A percentile compares a stretch with the other conserved stretches of the same genome.
Conservation (phyloP, 92 coral and sea anemone genomes). For the Palythoa grandis region DNA sequence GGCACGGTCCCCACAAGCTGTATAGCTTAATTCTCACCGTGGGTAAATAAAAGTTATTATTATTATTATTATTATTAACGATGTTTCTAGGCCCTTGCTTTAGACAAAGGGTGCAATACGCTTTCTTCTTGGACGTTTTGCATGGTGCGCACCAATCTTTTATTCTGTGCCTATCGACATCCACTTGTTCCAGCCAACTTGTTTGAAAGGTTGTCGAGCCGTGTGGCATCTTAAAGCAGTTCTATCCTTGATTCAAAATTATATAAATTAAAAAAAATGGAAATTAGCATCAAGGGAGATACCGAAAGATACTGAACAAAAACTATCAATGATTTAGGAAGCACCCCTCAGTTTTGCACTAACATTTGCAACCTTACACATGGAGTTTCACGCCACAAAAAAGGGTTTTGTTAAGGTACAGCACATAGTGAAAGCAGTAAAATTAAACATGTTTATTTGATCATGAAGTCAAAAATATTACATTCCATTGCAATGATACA, state of each 20-base stretch:
- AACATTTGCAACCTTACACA: not conserved
- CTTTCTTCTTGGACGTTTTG: not conserved
- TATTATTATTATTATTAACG: too few species aligned
- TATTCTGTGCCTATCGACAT: not conserved
- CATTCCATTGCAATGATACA: slow-evolving; percentile 8
- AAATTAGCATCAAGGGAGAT: slow-evolving; percentile 1
- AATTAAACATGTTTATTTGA: slow-evolving; percentile 4
- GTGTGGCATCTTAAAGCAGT: not conserved
- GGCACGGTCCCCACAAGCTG: too few species aligned
- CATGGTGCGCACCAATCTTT: slow-evolving; percentile 3
- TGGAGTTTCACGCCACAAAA: not conserved
- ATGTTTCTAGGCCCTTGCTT: too few species aligned
- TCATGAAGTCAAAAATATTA: not conserved
- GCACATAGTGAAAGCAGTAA: not conserved
- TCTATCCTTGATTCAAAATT: not conserved
- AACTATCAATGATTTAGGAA: not conserved
- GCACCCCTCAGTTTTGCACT: not conserved
- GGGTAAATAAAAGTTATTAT: too few species aligned
- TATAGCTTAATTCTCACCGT: too few species aligned
- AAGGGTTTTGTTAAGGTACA: slow-evolving; percentile 10
- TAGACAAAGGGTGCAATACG: not conserved
- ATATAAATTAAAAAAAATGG: slow-evolving; percentile 10
- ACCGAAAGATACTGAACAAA: slow-evolving; percentile 1
- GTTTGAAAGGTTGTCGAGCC: slow-evolving; percentile 2
- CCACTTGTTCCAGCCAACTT: not conserved